Evolutionary conservation across 2,113 vertebrate genomes (phyloP).

Genomic region (Xenopus tropicalis): DNA sequence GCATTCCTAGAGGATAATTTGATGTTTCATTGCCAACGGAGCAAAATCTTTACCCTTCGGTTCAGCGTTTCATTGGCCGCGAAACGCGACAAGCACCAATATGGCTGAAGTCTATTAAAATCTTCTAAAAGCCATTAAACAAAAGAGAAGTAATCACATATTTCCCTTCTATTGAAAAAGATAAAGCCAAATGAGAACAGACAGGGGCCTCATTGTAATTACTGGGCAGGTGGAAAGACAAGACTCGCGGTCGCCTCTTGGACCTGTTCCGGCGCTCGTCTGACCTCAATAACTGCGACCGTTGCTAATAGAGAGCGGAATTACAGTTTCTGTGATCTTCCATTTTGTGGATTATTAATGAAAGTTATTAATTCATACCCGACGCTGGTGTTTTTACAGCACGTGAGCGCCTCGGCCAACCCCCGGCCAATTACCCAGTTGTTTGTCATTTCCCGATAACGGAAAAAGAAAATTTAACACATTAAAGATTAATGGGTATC

Average conservation of each 20-base stretch:
- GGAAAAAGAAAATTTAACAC: not conserved
- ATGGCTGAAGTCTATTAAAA: too few species aligned
- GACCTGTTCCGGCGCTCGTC: not conserved
- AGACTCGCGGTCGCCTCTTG: not conserved
- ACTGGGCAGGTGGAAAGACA: slow-evolving; percentile 12
- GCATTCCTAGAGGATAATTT: too few species aligned
- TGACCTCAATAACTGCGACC: slow-evolving; percentile 2
- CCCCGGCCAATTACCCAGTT: not conserved
- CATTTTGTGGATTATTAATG: not conserved
- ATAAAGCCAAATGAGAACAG: not conserved
- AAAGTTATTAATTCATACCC: slow-evolving; percentile 10
- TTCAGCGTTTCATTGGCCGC: too few species aligned
- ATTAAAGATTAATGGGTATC: not conserved
- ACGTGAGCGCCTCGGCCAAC: not conserved
- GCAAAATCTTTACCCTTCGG: too few species aligned
- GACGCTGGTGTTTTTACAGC: not conserved
- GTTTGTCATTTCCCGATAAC: slow-evolving; percentile 10
- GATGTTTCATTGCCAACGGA: too few species aligned
- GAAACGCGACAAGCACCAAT: too few species aligned
- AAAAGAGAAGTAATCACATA: not conserved
- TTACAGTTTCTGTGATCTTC: slow-evolving; percentile 10
- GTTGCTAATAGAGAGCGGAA: slow-evolving; percentile 13
- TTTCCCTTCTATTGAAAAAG: not conserved
- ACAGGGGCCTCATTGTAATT: not conserved
- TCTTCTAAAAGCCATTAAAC: not conserved